A percentile compares a stretch with the other conserved stretches of the same genome.
These are phyloP conservation scores for Nebria brevicollis DNA, from an alignment of 2,888 invertebrate genomes.

Conservation along the genomic window DNA sequence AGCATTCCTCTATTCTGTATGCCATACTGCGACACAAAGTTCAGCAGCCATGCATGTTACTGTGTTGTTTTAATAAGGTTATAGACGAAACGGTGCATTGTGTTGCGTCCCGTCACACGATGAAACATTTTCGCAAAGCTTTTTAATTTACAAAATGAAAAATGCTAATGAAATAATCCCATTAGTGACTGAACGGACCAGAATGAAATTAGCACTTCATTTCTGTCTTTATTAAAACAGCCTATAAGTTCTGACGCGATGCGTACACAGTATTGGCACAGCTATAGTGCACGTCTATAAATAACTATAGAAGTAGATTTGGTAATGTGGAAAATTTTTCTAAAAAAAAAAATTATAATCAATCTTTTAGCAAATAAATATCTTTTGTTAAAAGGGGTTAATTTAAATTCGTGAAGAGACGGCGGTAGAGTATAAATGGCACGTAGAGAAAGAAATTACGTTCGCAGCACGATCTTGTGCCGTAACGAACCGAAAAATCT, in stretches of 20 bases:
- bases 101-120: neutral
- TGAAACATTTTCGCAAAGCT: neutral
- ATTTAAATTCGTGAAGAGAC: neutral
- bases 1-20: constrained; percentile 4
- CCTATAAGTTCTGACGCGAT: neutral
- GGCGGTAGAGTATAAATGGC: neutral
- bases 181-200: neutral
- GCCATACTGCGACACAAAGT: neutral
- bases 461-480: constrained; percentile 7
- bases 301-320: too few species aligned
- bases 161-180: constrained; percentile 14
- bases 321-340: too few species aligned
- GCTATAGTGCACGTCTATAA: too few species aligned
- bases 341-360: neutral
- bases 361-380: neutral
- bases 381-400: neutral
- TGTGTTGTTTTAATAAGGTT: too few species aligned
- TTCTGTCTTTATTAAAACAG: neutral
- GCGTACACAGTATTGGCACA: too few species aligned
- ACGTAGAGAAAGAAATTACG: neutral
- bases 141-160: constrained; percentile 11
- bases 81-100: neutral
- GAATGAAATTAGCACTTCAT: constrained; percentile 15
- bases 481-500: constrained; percentile 45
- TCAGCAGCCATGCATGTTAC: neutral